These are phyloP conservation scores for Ostrea denselamellosa DNA, from an alignment of 1,140 invertebrate species.

Conservation along the genomic window DNA sequence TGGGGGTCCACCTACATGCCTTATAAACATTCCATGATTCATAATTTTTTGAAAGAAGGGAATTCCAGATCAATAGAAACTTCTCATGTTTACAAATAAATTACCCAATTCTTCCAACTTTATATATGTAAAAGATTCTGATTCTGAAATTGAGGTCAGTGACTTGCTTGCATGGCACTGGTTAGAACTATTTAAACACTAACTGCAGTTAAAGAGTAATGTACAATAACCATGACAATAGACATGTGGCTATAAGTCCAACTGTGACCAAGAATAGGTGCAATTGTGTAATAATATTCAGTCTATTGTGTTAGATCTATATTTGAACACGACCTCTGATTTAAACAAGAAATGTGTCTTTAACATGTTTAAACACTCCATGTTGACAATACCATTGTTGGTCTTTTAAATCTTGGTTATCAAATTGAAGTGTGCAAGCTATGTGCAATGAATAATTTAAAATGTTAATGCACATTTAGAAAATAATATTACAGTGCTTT, in stretches of 20 bases:
- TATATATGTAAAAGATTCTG: too few relatives aligned
- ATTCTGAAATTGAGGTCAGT: not conserved
- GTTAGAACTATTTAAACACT: too few relatives aligned
- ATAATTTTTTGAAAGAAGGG: not conserved
- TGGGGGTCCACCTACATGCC: not conserved
- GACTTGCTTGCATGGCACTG: not conserved
- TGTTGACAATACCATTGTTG: too few relatives aligned
- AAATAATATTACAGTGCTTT: too few relatives aligned
- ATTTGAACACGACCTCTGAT: too few relatives aligned
- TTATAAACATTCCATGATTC: not conserved
- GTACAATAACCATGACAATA: not conserved
- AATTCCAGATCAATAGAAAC: not conserved
- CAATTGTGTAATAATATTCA: not conserved
- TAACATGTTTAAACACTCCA: too few relatives aligned
- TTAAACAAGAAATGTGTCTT: too few relatives aligned
- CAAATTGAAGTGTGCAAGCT: too few relatives aligned
- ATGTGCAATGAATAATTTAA: too few relatives aligned
- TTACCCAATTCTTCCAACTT: not conserved
- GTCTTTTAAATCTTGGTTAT: too few relatives aligned
- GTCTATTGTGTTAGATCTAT: constrained; percentile 4
- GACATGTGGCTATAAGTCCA: not conserved
- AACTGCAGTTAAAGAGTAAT: not conserved
- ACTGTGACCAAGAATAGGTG: not conserved
- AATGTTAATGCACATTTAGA: too few relatives aligned
- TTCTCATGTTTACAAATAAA: not conserved